Percentiles rank a stretch among this genome's conserved stretches.
phyloP scores from a whole-genome alignment of 2,888 invertebrate genomes.

The Polydesmus complanatus region DNA sequence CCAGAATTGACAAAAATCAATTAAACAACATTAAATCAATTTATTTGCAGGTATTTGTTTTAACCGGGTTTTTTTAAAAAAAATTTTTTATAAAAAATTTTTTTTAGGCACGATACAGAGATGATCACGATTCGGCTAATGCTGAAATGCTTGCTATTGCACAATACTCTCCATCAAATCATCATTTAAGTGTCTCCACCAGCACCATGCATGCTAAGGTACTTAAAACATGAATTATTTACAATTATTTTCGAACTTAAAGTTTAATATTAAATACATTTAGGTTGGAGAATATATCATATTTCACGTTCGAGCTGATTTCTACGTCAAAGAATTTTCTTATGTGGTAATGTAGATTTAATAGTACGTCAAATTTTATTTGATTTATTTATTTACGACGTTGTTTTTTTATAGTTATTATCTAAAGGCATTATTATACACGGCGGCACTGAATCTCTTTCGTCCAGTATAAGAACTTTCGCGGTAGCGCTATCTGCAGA shows the following conservation, averaged over 20 bases:
- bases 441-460: slow-evolving; percentile 71
- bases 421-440: slow-evolving; percentile 81
- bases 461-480: slow-evolving; percentile 40
- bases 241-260: background rate
- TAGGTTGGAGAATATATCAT: slow-evolving; percentile 87
- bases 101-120: slow-evolving; percentile 46
- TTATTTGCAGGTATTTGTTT: slow-evolving; percentile 19
- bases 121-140: slow-evolving; percentile 49
- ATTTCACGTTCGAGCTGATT: slow-evolving; percentile 84
- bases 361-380: background rate
- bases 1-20: slow-evolving; percentile 34
- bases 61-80: background rate
- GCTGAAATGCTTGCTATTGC: slow-evolving; percentile 56
- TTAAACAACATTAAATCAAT: slow-evolving; percentile 20
- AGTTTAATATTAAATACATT: background rate
- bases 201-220: slow-evolving; percentile 66
- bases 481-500: slow-evolving; percentile 36
- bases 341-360: slow-evolving; percentile 45
- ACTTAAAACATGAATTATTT: slow-evolving; percentile 18
- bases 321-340: slow-evolving; percentile 73
- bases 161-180: slow-evolving; percentile 66
- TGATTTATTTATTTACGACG: background rate
- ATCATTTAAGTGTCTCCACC: slow-evolving; percentile 71
- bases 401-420: slow-evolving; percentile 44
- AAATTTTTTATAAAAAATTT: slow-evolving; percentile 5